Evolutionary conservation across 2,113 vertebrate species (phyloP), one percentile per base, ranked within the genome.

Genomic region (Podarcis cretensis): DNA sequence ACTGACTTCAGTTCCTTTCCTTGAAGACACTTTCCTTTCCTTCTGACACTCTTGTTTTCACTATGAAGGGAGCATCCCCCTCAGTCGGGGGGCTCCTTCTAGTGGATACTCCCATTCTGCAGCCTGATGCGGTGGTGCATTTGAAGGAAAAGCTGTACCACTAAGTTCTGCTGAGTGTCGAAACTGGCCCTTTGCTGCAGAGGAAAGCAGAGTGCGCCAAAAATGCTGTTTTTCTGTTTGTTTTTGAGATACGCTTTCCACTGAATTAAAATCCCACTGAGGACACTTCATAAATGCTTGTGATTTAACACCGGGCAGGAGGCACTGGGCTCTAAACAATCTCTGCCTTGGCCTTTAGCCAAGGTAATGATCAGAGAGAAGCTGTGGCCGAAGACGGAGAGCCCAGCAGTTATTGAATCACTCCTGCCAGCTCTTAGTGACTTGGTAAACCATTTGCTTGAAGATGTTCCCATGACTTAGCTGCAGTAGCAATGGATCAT

Each of bases 251-350:
- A 6, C 12, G 30, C 40, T 68, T 83, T 66, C 69, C n/a, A 54
- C 81, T 83, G 87, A 88, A 88, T 83, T 88, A 88, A 77, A 88
- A 83, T 88, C 87, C 73, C 10, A 57, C 73, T 30, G 87, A 88
- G 73, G 87, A 83, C 40, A 78, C 59, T 88, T 83, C 54, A 83
- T 83, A 83, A 83, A 77, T 40, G 81, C 73, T 18, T 77, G 73
- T 83, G 81, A 83, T 88, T 88, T 77, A 88, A 59, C 10, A 43
- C 81, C 20, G 81, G 63, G 30, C 73, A 30, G 81, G 40, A 83
- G 63, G 48, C 63, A 35, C 4, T 27, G 3, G 73, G 59, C 73
- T 66, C 73, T 12, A 65, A 69, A 88, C 54, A 71, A 87, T 90
- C 30, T 43, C 25, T 16, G 65, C 37, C 35, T 81, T 75, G 25